These are phyloP conservation scores for Apodemia mormo DNA, from an alignment of 2,888 invertebrate genomes.

Conservation along the genomic window DNA sequence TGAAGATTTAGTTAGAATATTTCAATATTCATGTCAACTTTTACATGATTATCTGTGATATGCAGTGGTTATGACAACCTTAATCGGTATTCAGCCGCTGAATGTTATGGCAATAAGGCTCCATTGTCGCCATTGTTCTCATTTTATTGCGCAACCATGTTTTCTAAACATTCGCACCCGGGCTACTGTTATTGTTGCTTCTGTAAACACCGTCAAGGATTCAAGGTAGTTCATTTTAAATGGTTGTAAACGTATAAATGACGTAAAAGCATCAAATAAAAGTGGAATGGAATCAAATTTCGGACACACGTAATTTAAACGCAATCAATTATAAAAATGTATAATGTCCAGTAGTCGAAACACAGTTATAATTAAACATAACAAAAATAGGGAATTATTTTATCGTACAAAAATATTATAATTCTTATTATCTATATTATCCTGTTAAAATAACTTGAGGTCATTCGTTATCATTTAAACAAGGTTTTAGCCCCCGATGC, in stretches of 20 bases:
- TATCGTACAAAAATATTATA: too few relatives aligned
- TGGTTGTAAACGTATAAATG: background rate
- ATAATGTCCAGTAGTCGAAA: too few relatives aligned
- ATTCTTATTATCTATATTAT: too few relatives aligned
- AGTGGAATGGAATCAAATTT: too few relatives aligned
- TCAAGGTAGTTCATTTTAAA: background rate
- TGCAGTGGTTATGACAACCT: background rate
- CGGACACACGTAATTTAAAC: too few relatives aligned
- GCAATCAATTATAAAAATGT: too few relatives aligned
- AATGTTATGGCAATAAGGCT: slow-evolving; percentile 72
- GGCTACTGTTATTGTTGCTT: slow-evolving; percentile 61
- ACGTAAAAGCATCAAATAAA: background rate
- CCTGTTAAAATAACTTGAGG: too few relatives aligned
- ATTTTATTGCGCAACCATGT: slow-evolving; percentile 66
- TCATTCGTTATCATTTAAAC: too few relatives aligned
- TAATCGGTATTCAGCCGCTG: slow-evolving; percentile 33
- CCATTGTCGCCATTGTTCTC: slow-evolving; percentile 65
- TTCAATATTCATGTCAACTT: background rate
- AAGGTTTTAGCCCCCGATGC: too few relatives aligned
- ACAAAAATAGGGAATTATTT: too few relatives aligned
- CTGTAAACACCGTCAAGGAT: slow-evolving; percentile 52
- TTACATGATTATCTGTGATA: background rate
- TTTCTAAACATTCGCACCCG: slow-evolving; percentile 67
- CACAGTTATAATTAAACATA: too few relatives aligned
- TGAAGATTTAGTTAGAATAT: background rate